phyloP scores from a whole-genome alignment of 2,113 vertebrate species.

The Lonchura striata region DNA sequence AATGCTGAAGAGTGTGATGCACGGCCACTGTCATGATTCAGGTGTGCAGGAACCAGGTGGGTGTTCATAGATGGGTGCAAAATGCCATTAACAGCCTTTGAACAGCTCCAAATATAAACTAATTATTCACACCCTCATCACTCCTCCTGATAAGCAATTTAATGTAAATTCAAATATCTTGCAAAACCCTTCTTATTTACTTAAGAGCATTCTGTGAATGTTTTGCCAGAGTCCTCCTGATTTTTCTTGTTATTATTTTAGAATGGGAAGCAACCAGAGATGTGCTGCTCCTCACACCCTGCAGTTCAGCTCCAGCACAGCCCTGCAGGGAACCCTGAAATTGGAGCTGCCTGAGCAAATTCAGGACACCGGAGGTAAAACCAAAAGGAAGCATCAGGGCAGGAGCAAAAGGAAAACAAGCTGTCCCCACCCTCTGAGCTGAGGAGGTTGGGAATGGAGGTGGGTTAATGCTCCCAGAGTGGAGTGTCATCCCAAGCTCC shows the following conservation, averaged over 20 bases:
- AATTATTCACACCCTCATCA: neutral
- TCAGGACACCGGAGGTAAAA: neutral
- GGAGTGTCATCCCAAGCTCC: neutral
- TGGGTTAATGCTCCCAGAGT: neutral
- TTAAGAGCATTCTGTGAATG: neutral
- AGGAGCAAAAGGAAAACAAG: neutral
- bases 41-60: neutral
- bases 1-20: neutral
- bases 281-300: neutral
- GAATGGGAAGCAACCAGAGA: neutral
- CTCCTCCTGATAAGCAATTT: neutral
- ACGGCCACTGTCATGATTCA: accelerated
- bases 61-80: neutral
- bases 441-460: neutral
- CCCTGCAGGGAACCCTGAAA: neutral
- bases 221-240: neutral
- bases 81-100: neutral
- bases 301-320: neutral
- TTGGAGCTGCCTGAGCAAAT: neutral
- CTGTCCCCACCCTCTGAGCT: neutral
- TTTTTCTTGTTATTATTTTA: neutral
- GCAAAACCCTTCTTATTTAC: neutral
- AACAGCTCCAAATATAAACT: neutral
- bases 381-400: neutral
- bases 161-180: neutral